Evolutionary conservation across 2,888 invertebrate genomes (phyloP).

Genomic region (Hypselothyrea guttata): DNA sequence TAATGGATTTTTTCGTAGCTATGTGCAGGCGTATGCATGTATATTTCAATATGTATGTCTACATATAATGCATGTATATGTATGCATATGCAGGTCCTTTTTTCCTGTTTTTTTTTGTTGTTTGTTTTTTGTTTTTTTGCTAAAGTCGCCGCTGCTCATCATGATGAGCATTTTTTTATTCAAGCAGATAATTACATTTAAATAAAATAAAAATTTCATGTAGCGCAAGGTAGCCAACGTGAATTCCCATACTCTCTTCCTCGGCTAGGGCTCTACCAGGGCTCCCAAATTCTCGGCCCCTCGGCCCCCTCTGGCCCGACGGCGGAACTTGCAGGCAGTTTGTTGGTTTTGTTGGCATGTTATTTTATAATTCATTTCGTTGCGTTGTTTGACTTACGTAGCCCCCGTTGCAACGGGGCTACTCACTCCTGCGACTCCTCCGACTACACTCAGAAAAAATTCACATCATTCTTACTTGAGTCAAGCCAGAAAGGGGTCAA

Average conservation of each 20-base stretch:
- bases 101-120: conserved; percentile 22
- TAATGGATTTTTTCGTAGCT: conserved; percentile 63
- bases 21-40: conserved; percentile 15
- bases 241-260: conserved; percentile 8
- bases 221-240: conserved; percentile 45
- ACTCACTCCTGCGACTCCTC: neutral
- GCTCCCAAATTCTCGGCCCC: conserved; percentile 2
- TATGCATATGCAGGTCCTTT: conserved; percentile 17
- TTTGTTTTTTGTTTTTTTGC: conserved; percentile 19
- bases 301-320: conserved; percentile 20
- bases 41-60: neutral
- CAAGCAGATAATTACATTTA: conserved; percentile 82
- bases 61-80: conserved; percentile 6
- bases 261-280: neutral
- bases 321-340: conserved; percentile 20
- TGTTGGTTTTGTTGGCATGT: conserved; percentile 71
- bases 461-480: neutral
- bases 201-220: conserved; percentile 82
- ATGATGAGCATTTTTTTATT: conserved; percentile 79
- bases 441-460: neutral
- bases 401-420: conserved; percentile 24
- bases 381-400: conserved; percentile 72
- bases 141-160: conserved; percentile 52
- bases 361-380: conserved; percentile 78
- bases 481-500: neutral